Evolutionary conservation across 2,113 vertebrate genomes (phyloP), one percentile per base, ranked within the genome.

Genomic region (Microcebus tavaratra): DNA sequence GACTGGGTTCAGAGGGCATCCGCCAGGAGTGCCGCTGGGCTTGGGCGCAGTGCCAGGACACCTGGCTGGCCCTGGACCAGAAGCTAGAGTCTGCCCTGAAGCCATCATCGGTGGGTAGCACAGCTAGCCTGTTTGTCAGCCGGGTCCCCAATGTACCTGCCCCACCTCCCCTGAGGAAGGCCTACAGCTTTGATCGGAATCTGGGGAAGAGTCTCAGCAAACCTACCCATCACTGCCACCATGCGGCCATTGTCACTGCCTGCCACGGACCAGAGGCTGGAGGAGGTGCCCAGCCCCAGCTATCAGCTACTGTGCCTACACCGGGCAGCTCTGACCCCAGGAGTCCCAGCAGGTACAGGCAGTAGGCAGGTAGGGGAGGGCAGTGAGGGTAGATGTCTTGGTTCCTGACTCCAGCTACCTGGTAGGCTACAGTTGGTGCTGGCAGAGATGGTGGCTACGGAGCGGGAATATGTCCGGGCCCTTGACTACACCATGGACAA

Each of bases 361-460:
- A 76, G 25, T 50, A 72, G 81, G 61, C 57, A 88, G 72, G 79
- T 91, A 23, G 59, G 31, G 75, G 88, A 87, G 91, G 84, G 93
- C 1, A 18, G 76, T 50, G 39, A 63, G 39, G 48, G 75, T 5
- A 18, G 65, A 92, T 59, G 21, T 72, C 78, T 53, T 45, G 12
- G 70, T 75, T 94, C 70, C 90, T 97, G 55, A 98, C 25, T 94
- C 67, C 14, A 45, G 42, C 36, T 90, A 2, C 76, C 39, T 81
- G 76, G 57, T 90, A 98, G 98, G 95, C 92, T 98, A 13, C 98
- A 97, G 80, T 72, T 97, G 98, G 99, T 99, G 61, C 98, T 99
- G 34, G 99, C 99, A 0, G 99, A 99, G 98, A 99, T 99, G 99
- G 99, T 99, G 31, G 99, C 98, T 81, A 99, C 99, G 0, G 99